Conservation (phyloP, 1,140 invertebrate genomes). For the Popillia japonica region DNA sequence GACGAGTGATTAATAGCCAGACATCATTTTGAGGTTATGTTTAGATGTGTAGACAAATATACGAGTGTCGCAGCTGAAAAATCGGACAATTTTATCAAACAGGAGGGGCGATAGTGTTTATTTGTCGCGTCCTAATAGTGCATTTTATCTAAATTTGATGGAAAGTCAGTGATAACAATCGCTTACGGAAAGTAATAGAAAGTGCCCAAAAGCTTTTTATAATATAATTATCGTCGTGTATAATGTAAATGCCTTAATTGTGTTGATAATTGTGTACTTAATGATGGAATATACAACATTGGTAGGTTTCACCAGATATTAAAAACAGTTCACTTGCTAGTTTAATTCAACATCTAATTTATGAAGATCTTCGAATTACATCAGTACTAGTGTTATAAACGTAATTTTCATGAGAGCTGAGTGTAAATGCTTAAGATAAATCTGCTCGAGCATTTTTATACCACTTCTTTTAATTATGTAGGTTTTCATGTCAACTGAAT, state of each 20-base stretch:
- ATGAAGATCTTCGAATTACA: not conserved
- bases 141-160: conserved; percentile 8
- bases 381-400: not conserved
- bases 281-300: conserved; percentile 37
- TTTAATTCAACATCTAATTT: too few relatives aligned
- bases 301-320: conserved; percentile 6
- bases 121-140: conserved; percentile 9
- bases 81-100: conserved; percentile 21
- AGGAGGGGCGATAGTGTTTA: conserved; percentile 26
- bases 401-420: not conserved
- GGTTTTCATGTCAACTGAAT: conserved; percentile 32
- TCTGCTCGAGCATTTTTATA: not conserved
- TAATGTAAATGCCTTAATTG: conserved; percentile 30
- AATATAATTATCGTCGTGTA: conserved; percentile 19
- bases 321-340: too few relatives aligned
- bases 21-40: conserved; percentile 23
- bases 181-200: not conserved
- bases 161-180: conserved; percentile 11
- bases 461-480: not conserved
- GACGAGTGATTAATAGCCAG: not conserved
- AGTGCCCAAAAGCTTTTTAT: not conserved
- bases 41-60: conserved; percentile 16
- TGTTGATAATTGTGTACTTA: conserved; percentile 34
- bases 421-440: not conserved
- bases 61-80: conserved; percentile 29